Conservation (phyloP, 2,113 vertebrate species). For the Oryzias melastigma region DNA sequence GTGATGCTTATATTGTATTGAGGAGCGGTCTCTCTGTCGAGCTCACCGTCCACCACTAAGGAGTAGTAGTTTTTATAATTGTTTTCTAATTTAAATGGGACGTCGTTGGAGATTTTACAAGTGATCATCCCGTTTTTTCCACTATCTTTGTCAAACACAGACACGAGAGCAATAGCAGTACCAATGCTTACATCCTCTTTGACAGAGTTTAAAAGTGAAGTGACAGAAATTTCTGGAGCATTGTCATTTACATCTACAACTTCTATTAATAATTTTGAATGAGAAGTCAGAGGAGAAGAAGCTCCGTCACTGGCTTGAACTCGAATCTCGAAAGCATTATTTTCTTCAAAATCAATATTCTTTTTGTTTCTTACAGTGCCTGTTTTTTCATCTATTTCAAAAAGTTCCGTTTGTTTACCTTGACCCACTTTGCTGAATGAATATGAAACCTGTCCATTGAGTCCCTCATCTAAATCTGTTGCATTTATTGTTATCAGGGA, state of each 20-base stretch:
- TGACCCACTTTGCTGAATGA: conserved; percentile 73
- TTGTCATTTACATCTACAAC: conserved; percentile 86
- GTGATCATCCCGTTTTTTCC: conserved; percentile 78
- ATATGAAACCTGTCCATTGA: conserved; percentile 80
- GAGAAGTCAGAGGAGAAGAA: conserved; percentile 24
- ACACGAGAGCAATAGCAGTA: conserved; percentile 81
- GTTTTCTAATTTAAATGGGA: conserved; percentile 69
- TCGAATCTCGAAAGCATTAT: conserved; percentile 44
- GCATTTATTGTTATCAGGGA: conserved; percentile 81
- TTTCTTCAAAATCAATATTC: conserved; percentile 72
- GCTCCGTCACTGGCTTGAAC: conserved; percentile 51
- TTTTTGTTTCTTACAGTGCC: conserved; percentile 55
- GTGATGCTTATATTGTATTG: conserved; percentile 7
- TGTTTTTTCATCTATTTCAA: conserved; percentile 60
- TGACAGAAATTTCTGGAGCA: conserved; percentile 78
- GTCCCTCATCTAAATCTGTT: conserved; percentile 82
- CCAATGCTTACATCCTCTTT: conserved; percentile 77
- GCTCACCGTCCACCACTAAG: fast-evolving
- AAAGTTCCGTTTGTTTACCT: conserved; percentile 73
- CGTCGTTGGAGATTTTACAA: conserved; percentile 61
- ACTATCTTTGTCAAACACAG: conserved; percentile 79
- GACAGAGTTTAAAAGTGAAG: conserved; percentile 75
- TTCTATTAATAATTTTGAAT: conserved; percentile 82
- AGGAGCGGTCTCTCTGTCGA: conserved; percentile 8
- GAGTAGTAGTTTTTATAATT: neutral